phyloP scores from a whole-genome alignment of 1,140 invertebrate genomes.

The Heliconius himera region DNA sequence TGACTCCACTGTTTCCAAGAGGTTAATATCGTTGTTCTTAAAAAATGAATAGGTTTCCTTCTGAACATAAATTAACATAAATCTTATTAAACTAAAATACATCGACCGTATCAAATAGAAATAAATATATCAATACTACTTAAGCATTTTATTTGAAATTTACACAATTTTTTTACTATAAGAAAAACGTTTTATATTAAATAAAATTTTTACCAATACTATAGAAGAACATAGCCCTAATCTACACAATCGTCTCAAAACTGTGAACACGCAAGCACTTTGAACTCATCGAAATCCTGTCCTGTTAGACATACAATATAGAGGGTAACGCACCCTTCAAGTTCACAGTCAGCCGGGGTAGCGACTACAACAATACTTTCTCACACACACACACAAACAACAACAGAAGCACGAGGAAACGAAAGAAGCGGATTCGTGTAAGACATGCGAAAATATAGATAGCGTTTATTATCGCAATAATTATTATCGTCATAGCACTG shows the following conservation, averaged over 20 bases:
- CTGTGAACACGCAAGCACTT: neutral
- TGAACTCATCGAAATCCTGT: constrained; percentile 12
- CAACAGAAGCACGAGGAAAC: constrained; percentile 19
- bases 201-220: neutral
- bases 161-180: neutral
- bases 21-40: too few relatives aligned
- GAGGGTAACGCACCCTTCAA: constrained; percentile 74
- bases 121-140: too few relatives aligned
- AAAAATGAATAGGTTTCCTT: too few relatives aligned
- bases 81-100: too few relatives aligned
- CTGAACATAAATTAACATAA: too few relatives aligned
- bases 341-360: constrained; percentile 61
- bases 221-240: neutral
- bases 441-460: constrained; percentile 9
- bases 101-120: too few relatives aligned
- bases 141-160: neutral
- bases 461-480: neutral
- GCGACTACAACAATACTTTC: constrained; percentile 39
- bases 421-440: constrained; percentile 13
- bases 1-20: too few relatives aligned
- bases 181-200: neutral
- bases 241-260: neutral
- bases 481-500: neutral
- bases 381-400: constrained; percentile 48
- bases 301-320: constrained; percentile 24